Base-by-base conservation (phyloP, 23 tunicate species). In the Botrylloides violaceus region DNA sequence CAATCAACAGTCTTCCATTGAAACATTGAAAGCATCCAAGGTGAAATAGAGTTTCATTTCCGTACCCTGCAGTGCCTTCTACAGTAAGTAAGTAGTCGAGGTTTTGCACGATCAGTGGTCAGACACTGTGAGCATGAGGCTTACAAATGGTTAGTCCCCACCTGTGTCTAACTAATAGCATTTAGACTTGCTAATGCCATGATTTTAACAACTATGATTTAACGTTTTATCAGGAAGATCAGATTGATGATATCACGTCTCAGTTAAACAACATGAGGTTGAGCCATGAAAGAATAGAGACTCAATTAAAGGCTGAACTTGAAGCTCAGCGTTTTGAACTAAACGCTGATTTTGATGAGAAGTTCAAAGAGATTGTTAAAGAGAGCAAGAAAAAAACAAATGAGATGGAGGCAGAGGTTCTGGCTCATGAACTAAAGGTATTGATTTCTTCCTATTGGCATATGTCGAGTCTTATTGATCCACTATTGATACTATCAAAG, bases 291-390 rank as follows among this genome's bases (percentile, higher is more conserved):
- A 76, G 71, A 23, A 53, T 80, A 49, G 62, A 62, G 19, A 3
- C 47, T 37, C 81, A 75, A 34, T 72, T 86, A 12, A 63, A 80
- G 60, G 59, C 59, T 58, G 86, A 86, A 32, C 23, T 86, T 25
- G 85, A 79, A 68, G 48, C 85, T 18, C 94, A 79, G 72, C 73
- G 75, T 28, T 38, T 75, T 35, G 94, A 80, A 32, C 59, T 86
- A 29, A 71, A 63, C 28, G 58, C 76, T 66, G 94, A 86, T 43
- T 55, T 79, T 55, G 94, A 86, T 43, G 57, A 49, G 32, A 21
- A 68, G 22, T 36, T 86, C 72, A 66, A 57, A 34, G 48, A 49
- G 7, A 75, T 55, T 35, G 94, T 79, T 20, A 58, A 58, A 47
- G 85, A 86, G 32, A 57, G 22, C 12, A 62, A 37, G 15, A 64